Percentiles rank a stretch among this genome's conserved stretches.
phyloP scores from a whole-genome alignment of 2,888 invertebrate species.

The Leptogaster cylindrica region DNA sequence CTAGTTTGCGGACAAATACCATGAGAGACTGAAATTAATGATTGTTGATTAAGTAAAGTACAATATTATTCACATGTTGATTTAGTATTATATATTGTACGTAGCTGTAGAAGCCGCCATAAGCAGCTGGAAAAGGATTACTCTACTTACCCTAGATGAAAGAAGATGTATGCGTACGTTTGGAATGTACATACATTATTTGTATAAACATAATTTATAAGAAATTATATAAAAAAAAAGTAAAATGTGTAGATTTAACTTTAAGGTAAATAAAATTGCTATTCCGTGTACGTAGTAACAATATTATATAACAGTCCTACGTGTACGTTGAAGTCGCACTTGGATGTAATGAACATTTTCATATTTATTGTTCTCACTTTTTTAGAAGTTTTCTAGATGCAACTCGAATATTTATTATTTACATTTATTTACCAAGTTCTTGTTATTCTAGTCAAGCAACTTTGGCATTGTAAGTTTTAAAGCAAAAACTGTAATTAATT shows the following conservation, averaged over 20 bases:
- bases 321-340: conserved; percentile 13
- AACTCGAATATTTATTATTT: conserved; percentile 25
- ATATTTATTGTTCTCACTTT: conserved; percentile 25
- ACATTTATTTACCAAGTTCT: conserved; percentile 16
- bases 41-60: conserved; percentile 37
- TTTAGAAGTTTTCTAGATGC: conserved; percentile 35
- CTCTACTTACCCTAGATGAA: too few species aligned
- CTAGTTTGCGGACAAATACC: conserved; percentile 28
- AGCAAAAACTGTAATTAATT: conserved; percentile 32
- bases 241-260: background rate
- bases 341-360: conserved; percentile 21
- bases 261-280: conserved; percentile 5
- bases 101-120: background rate
- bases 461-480: conserved; percentile 32
- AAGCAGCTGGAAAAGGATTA: background rate
- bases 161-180: background rate
- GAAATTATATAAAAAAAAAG: background rate
- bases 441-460: conserved; percentile 38
- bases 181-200: background rate
- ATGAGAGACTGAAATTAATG: conserved; percentile 34
- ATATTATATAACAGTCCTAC: conserved; percentile 11
- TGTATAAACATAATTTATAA: conserved; percentile 24
- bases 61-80: conserved; percentile 31
- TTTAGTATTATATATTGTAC: conserved; percentile 15
- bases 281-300: conserved; percentile 16